Base-by-base conservation (phyloP, 2,113 vertebrate species). In the Nyctibius bracteatus region DNA sequence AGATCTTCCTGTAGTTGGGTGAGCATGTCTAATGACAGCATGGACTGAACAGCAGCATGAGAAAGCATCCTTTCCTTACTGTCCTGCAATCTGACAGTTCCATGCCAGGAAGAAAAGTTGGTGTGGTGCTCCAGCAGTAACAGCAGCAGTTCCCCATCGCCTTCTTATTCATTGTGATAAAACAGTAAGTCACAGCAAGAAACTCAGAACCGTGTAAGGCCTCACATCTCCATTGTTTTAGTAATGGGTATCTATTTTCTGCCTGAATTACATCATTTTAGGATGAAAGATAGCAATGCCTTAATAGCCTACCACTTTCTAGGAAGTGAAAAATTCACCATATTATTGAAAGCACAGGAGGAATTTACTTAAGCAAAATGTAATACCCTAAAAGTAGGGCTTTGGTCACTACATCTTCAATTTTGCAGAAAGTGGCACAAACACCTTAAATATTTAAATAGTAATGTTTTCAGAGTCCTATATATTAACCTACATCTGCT, bases 1-100 rank as follows among this genome's bases (percentile, higher is more conserved):
- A 70, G 22, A 83, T 49, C 16, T 58, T 39, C 24, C 39, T 3
- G 1, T 12, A n/a, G 15, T 0, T 39, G 30, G 13, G 12, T 28
- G 30, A 49, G 4, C 21, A 28, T 6, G 15, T 54, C 65, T 27
- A 47, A 23, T 27, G 46, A 35, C 28, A 55, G 59, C 8, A 20
- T 1, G 25, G 70, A 23, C 35, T 19, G 22, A 91, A 54, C 7
- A 54, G 51, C 28, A 62, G 72, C 54, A 33, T 1, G 18, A 44
- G 41, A 46, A 47, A n/a, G 7, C 51, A 15, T 47, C 30, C 14
- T 33, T 39, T 43, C 46, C 39, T 8, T 3, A 14, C 5, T 2
- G 4, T 30, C 46, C 59, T 70, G 37, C 30, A 21, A 15, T 19
- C 18, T 52, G 55, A 2, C 14, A 12, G 30, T 41, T 52, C 59